Conservation (phyloP, 2,888 invertebrate genomes). For the Anthrax anthrax region DNA sequence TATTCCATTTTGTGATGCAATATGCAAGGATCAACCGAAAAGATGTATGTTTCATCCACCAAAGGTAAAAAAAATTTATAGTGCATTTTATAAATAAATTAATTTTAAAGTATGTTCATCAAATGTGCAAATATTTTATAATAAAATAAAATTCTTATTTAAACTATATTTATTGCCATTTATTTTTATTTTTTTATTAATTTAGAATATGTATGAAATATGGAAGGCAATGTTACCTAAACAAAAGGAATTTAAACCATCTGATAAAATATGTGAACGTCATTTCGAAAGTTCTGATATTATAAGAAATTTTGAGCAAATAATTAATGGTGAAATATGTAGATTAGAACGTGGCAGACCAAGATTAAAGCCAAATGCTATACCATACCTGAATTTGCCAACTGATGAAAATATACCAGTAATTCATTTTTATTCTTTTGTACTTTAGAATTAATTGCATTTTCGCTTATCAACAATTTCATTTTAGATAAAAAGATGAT, state of each 20-base stretch:
- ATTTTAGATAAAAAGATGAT: no score
- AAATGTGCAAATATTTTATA: no score
- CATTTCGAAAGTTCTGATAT: constrained; percentile 20
- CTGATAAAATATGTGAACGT: constrained; percentile 20
- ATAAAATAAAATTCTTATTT: no score
- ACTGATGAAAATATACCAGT: background rate
- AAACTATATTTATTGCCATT: no score
- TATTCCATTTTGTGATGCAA: constrained; percentile 4
- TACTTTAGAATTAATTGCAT: no score
- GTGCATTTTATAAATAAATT: background rate
- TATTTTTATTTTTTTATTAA: background rate
- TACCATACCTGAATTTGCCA: constrained; percentile 18
- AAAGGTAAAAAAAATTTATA: background rate
- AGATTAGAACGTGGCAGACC: constrained; percentile 21
- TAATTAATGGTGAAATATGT: constrained; percentile 19
- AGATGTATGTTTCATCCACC: constrained; percentile 7
- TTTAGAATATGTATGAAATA: constrained; percentile 11
- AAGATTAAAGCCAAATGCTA: constrained; percentile 15
- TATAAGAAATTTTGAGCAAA: constrained; percentile 18
- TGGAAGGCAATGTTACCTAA: constrained; percentile 19
- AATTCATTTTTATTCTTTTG: no score
- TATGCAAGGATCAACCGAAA: constrained; percentile 9
- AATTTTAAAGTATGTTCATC: background rate
- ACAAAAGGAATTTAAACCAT: constrained; percentile 15
- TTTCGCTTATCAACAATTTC: no score